phyloP scores from a whole-genome alignment of 2,888 invertebrate species.

The Tuta absoluta region DNA sequence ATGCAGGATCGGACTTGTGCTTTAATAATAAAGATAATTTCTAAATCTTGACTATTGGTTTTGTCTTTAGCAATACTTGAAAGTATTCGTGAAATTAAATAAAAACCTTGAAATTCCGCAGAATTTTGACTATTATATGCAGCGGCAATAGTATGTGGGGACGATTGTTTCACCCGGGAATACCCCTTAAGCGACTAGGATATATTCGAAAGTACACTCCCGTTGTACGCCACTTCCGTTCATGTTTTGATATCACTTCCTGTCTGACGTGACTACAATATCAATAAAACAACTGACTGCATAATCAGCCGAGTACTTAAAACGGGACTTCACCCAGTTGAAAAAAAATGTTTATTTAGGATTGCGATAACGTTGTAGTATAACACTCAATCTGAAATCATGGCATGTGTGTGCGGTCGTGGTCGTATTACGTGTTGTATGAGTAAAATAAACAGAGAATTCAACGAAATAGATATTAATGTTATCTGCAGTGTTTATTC shows the following conservation, averaged over 20 bases:
- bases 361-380: constrained; percentile 4
- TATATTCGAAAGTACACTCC: background rate
- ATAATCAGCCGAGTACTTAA: background rate
- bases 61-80: too few species aligned
- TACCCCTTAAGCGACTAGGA: background rate
- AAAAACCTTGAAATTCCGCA: too few species aligned
- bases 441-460: background rate
- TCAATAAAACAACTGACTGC: background rate
- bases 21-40: too few species aligned
- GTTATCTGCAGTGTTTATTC: background rate
- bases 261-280: constrained; percentile 3
- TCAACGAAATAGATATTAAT: background rate
- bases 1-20: too few species aligned
- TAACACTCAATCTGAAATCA: background rate
- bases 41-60: too few species aligned
- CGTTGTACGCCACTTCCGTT: constrained; percentile 18
- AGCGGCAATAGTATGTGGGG: too few species aligned
- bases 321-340: constrained; percentile 11
- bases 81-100: too few species aligned
- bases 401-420: background rate
- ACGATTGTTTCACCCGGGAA: too few species aligned
- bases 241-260: constrained; percentile 14
- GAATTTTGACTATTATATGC: too few species aligned
- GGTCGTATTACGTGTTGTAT: background rate
- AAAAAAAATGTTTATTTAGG: constrained; percentile 5